Evolutionary conservation across 2,113 vertebrate species (phyloP).

Genomic region (Hemiprocne comata): DNA sequence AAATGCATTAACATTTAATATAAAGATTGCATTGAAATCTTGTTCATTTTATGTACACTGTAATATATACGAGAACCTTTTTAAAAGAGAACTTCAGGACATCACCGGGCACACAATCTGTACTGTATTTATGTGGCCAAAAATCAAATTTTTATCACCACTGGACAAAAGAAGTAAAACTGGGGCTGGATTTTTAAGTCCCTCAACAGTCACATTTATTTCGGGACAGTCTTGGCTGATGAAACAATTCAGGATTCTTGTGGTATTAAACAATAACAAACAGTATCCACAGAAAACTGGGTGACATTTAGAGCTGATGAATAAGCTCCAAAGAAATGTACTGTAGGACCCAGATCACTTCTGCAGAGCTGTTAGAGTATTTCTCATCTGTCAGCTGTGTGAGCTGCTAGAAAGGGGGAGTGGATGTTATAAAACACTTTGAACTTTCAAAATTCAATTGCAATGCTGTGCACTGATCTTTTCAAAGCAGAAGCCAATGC

Average conservation of each 20-base stretch:
- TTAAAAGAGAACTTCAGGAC: neutral
- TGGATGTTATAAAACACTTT: neutral
- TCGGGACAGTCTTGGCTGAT: neutral
- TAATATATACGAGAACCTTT: neutral
- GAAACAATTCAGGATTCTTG: neutral
- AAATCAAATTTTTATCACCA: neutral
- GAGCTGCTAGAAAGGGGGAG: neutral
- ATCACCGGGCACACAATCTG: neutral
- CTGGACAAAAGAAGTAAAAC: neutral
- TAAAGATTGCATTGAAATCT: neutral
- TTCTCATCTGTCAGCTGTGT: neutral
- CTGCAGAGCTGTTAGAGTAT: neutral
- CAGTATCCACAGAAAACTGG: neutral
- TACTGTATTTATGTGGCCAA: neutral
- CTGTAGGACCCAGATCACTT: neutral
- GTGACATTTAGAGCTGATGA: neutral
- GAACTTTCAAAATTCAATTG: neutral
- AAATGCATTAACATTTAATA: neutral
- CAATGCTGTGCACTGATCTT: neutral
- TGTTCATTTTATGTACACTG: neutral
- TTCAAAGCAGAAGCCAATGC: neutral
- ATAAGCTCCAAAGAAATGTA: neutral
- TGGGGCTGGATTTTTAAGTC: neutral
- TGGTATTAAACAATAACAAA: neutral
- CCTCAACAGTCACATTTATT: neutral